Percentiles rank a stretch among this genome's conserved stretches.
Evolutionary conservation across 1,140 invertebrate species (phyloP).

Genomic region (Parapsyche elsis): DNA sequence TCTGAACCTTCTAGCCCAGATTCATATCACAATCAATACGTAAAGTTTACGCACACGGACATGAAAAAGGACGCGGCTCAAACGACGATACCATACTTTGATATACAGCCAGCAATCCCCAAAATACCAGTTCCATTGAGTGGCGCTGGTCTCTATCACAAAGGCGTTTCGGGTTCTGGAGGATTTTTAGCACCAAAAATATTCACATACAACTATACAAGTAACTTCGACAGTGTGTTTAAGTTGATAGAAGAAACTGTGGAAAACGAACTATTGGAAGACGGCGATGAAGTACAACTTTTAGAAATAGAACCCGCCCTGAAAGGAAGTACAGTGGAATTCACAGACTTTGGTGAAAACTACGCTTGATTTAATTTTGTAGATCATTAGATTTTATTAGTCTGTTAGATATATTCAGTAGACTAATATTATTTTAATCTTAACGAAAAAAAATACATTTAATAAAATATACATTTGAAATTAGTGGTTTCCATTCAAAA

Average conservation of each 20-base stretch:
- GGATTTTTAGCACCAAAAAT: slow-evolving; percentile 82
- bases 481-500: too few relatives aligned
- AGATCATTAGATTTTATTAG: too few relatives aligned
- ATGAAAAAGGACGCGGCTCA: slow-evolving; percentile 82
- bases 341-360: too few relatives aligned
- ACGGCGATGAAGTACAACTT: too few relatives aligned
- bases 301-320: too few relatives aligned
- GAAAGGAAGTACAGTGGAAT: too few relatives aligned
- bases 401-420: too few relatives aligned
- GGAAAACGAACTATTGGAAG: not conserved
- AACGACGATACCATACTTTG: slow-evolving; percentile 86
- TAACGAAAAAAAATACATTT: too few relatives aligned
- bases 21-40: slow-evolving; percentile 78
- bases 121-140: slow-evolving; percentile 68
- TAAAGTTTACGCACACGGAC: slow-evolving; percentile 81
- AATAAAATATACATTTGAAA: too few relatives aligned
- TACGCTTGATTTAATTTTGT: too few relatives aligned
- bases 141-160: slow-evolving; percentile 84
- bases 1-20: slow-evolving; percentile 69
- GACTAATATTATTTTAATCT: too few relatives aligned
- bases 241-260: not conserved
- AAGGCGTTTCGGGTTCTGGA: slow-evolving; percentile 75
- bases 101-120: slow-evolving; percentile 77
- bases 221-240: not conserved
- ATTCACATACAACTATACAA: slow-evolving; percentile 78